Conservation (phyloP, 2,888 invertebrate genomes). For the Argyresthia albistria region DNA sequence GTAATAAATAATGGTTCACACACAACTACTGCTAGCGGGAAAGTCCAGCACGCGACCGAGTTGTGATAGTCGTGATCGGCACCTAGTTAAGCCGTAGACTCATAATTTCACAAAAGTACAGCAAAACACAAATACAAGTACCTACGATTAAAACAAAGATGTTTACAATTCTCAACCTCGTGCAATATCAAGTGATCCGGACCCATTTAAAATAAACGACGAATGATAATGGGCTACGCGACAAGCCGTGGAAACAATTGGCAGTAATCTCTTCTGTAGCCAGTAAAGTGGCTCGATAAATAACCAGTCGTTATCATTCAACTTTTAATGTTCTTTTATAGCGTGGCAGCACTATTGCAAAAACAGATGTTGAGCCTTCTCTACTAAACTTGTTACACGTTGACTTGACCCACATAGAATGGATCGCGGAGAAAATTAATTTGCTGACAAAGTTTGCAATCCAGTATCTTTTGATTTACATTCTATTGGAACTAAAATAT, state of each 20-base stretch:
- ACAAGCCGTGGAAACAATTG: neutral
- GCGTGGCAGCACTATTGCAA: no score
- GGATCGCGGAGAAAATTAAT: no score
- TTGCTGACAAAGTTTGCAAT: no score
- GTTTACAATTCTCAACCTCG: neutral
- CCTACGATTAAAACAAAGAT: neutral
- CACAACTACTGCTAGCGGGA: slow-evolving; percentile 58
- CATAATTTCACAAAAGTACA: slow-evolving; percentile 6
- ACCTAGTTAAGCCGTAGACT: slow-evolving; percentile 44
- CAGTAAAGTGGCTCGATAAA: neutral
- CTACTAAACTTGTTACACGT: no score
- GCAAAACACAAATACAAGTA: neutral
- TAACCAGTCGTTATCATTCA: no score
- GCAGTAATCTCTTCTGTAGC: neutral
- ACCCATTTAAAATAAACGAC: neutral
- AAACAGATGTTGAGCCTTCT: no score
- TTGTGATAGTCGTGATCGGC: slow-evolving; percentile 66
- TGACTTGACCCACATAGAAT: no score
- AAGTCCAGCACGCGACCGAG: slow-evolving; percentile 58
- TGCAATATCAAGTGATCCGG: neutral
- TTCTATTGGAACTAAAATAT: no score
- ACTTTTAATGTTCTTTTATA: no score
- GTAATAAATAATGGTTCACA: slow-evolving; percentile 69
- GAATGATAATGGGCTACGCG: neutral
- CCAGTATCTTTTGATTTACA: no score